A percentile compares a stretch with the other conserved stretches of the same genome.
Conservation (phyloP, 35 echinoderm and acorn worm genomes). For the Acanthaster planci region DNA sequence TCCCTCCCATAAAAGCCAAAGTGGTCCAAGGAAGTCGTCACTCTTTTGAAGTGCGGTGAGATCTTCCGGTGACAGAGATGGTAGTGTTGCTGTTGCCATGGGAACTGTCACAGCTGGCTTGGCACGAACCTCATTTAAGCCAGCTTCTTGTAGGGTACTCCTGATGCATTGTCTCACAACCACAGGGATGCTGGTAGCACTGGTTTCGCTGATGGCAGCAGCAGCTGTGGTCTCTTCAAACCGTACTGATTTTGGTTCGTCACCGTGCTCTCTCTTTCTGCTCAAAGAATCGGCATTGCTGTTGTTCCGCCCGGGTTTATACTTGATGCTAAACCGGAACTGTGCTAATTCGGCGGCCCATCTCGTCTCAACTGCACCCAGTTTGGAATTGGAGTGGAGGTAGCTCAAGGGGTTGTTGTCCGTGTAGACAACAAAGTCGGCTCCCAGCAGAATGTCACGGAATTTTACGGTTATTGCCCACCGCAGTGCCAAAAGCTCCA, state of each 20-base stretch:
- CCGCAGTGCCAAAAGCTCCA: conserved; percentile 60
- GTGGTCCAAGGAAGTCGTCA: neutral
- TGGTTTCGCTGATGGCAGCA: too few species aligned
- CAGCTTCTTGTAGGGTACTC: too few species aligned
- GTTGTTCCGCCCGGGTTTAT: conserved; percentile 44
- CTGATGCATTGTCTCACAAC: neutral
- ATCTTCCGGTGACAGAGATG: too few species aligned
- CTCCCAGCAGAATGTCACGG: conserved; percentile 61
- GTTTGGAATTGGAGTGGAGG: conserved; percentile 40
- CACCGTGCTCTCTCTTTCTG: conserved; percentile 16
- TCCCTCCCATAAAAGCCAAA: neutral
- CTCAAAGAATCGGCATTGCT: conserved; percentile 61
- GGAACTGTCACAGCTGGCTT: too few species aligned
- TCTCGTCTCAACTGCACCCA: conserved; percentile 54
- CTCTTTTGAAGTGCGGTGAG: neutral
- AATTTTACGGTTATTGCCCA: conserved; percentile 83
- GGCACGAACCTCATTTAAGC: too few species aligned
- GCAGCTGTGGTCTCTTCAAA: neutral
- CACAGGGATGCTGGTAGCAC: neutral
- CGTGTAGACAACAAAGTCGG: too few species aligned
- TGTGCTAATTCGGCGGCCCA: conserved; percentile 64
- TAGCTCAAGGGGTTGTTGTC: too few species aligned
- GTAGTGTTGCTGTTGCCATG: too few species aligned
- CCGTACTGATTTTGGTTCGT: neutral
- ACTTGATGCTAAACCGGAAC: conserved; percentile 48